These are phyloP conservation scores for Vanessa tameamea DNA, from an alignment of 1,140 invertebrate species.

Conservation along the genomic window DNA sequence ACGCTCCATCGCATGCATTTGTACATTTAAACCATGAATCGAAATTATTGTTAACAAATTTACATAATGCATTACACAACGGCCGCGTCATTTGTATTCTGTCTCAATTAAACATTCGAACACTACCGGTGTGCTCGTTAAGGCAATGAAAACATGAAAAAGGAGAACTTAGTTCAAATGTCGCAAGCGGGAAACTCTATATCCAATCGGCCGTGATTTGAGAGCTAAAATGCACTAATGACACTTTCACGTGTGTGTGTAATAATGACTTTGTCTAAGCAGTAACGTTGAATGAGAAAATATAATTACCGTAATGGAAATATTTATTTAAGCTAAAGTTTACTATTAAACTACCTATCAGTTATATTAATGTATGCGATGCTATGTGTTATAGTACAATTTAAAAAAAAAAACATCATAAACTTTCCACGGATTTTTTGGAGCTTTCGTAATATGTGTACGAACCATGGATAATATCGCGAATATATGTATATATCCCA, in stretches of 20 bases:
- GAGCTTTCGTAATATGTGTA: too few relatives aligned
- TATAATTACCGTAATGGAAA: background rate
- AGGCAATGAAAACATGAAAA: slow-evolving; percentile 22
- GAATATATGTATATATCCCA: too few relatives aligned
- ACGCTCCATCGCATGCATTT: slow-evolving; percentile 52
- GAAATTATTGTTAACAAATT: slow-evolving; percentile 44
- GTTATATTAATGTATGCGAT: too few relatives aligned
- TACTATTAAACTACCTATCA: too few relatives aligned
- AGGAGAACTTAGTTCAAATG: slow-evolving; percentile 18
- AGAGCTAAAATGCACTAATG: slow-evolving; percentile 24
- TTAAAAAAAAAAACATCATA: too few relatives aligned
- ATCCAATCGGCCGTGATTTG: slow-evolving; percentile 12
- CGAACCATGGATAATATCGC: too few relatives aligned
- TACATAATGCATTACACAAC: slow-evolving; percentile 46
- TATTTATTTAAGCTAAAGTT: background rate
- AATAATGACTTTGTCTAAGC: slow-evolving; percentile 15
- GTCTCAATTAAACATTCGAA: slow-evolving; percentile 10
- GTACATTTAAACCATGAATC: slow-evolving; percentile 36
- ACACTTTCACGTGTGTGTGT: slow-evolving; percentile 29
- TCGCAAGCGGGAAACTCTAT: slow-evolving; percentile 10
- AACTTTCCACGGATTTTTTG: too few relatives aligned
- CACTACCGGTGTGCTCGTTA: slow-evolving; percentile 13
- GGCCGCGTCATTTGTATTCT: slow-evolving; percentile 18
- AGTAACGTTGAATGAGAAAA: background rate
- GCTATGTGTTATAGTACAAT: too few relatives aligned